Percentiles rank a stretch among this genome's conserved stretches.
These are phyloP conservation scores for Indri indri DNA, from an alignment of 2,113 vertebrate species.

Conservation along the genomic window DNA sequence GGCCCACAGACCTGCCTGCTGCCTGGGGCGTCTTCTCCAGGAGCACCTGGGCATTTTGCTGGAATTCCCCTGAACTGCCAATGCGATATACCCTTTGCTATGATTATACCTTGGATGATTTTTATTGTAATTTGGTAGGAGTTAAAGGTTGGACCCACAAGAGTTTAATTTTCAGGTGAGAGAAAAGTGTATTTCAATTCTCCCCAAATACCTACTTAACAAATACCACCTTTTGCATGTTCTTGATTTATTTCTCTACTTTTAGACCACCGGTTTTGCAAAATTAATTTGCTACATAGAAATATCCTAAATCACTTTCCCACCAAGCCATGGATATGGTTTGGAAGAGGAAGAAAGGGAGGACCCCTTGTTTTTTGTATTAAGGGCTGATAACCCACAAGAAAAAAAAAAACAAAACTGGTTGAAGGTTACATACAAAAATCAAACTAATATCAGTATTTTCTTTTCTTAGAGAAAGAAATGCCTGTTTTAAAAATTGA, in stretches of 20 bases:
- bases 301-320: slow-evolving; percentile 42
- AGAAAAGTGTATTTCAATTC: slow-evolving; percentile 53
- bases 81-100: background rate
- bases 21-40: background rate
- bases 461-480: slow-evolving; percentile 37
- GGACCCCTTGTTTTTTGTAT: background rate
- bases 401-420: background rate
- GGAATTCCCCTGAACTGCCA: no score
- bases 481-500: background rate
- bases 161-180: slow-evolving; percentile 61
- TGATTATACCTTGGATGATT: slow-evolving; percentile 24
- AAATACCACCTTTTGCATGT: slow-evolving; percentile 21
- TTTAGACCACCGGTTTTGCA: slow-evolving; percentile 40
- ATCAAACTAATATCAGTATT: background rate
- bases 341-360: background rate
- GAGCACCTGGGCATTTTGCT: background rate
- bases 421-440: background rate
- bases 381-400: background rate
- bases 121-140: slow-evolving; percentile 39
- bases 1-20: background rate
- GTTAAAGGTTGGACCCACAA: slow-evolving; percentile 34
- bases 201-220: slow-evolving; percentile 46
- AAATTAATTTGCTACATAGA: slow-evolving; percentile 52
- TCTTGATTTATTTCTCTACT: slow-evolving; percentile 57
- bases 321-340: background rate